Evolutionary conservation across 2,888 invertebrate genomes (phyloP).

Genomic region (Pegoplata infirma): DNA sequence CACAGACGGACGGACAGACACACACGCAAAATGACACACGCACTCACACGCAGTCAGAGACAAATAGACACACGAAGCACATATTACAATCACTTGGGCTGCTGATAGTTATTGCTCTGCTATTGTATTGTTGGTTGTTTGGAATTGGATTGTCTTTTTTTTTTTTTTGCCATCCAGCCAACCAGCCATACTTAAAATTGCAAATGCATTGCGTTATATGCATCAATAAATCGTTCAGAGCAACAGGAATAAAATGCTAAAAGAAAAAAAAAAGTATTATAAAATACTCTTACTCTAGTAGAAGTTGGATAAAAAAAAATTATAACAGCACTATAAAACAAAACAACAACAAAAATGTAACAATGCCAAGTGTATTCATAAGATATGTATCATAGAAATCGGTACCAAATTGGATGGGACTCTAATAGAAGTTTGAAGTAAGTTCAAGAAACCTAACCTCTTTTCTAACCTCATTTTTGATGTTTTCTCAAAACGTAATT

Average conservation of each 20-base stretch:
- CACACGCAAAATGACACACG: conserved; percentile 17
- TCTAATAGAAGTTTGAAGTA: neutral
- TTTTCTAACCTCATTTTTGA: no score
- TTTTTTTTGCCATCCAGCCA: no score
- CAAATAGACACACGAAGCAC: conserved; percentile 14
- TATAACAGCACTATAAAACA: conserved; percentile 51
- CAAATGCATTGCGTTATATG: conserved; percentile 63
- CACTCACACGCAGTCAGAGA: conserved; percentile 11
- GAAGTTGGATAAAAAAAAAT: conserved; percentile 17
- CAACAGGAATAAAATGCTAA: conserved; percentile 57
- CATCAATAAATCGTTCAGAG: conserved; percentile 63
- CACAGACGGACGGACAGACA: conserved; percentile 8
- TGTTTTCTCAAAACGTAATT: no score
- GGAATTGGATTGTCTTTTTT: conserved; percentile 46
- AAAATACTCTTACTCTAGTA: conserved; percentile 23
- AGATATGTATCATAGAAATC: conserved; percentile 5
- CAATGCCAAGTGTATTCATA: conserved; percentile 53
- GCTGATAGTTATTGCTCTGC: conserved; percentile 36
- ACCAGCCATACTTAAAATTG: conserved; percentile 54
- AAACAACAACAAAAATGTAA: conserved; percentile 50
- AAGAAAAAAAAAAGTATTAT: no score
- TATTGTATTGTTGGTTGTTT: conserved; percentile 44
- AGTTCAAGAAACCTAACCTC: no score
- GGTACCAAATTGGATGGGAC: neutral
- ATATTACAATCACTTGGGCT: conserved; percentile 48